Conservation (phyloP, 2,888 invertebrate species). For the Apodemia zela region DNA sequence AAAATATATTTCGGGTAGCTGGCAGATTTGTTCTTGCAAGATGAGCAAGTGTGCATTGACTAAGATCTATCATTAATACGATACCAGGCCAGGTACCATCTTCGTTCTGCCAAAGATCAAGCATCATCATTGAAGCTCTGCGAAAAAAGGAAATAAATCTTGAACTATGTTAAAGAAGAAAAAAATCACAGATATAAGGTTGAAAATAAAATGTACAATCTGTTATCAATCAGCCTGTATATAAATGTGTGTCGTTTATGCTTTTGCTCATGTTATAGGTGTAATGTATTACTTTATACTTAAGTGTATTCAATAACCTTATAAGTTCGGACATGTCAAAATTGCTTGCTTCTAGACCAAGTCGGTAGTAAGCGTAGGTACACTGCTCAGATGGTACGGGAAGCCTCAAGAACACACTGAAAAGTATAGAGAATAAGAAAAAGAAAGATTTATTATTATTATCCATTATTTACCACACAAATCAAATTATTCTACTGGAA, state of each 20-base stretch:
- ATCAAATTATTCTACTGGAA: too few species aligned
- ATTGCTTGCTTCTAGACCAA: neutral
- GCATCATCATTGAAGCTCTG: neutral
- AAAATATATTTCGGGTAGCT: neutral
- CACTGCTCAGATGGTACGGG: neutral
- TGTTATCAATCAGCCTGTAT: too few species aligned
- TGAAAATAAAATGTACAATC: too few species aligned
- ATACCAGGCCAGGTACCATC: slow-evolving; percentile 1
- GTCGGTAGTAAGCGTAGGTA: neutral
- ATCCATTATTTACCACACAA: too few species aligned
- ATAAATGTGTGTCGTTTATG: too few species aligned
- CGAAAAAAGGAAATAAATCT: neutral
- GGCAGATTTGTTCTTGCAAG: neutral
- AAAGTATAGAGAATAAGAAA: neutral
- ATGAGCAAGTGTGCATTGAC: neutral
- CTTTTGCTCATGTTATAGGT: too few species aligned
- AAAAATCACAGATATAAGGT: too few species aligned
- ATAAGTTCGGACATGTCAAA: neutral
- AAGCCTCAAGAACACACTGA: neutral
- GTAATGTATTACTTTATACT: too few species aligned
- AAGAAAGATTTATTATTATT: too few species aligned
- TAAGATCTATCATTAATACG: neutral
- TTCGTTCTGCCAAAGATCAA: slow-evolving; percentile 1
- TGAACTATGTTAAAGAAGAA: neutral
- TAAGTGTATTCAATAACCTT: neutral